Evolutionary conservation across 2,888 invertebrate species (phyloP), one percentile per base, ranked within the genome.

Genomic region (Eristalis tenax): DNA sequence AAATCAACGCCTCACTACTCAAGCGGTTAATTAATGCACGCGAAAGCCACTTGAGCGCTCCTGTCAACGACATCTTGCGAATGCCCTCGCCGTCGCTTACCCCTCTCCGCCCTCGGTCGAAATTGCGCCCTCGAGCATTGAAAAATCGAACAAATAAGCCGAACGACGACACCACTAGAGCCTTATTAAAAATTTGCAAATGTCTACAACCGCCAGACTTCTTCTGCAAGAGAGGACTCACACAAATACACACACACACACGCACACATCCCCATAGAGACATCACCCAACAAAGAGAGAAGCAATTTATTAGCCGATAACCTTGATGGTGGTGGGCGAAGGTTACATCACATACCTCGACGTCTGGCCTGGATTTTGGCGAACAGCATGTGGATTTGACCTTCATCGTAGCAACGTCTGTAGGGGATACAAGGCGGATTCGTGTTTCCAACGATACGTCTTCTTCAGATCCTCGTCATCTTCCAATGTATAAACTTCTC

Each of bases 401-500:
- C 73, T 64, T 32, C 63, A 32, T 18, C 32, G 8, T 28, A 8
- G 56, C 32, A 56, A 26, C 26, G 23, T 15, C 57, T 57, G 35
- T 18, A 4, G 65, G 65, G 38, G 35, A 75, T 65, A 64, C 22
- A 71, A 2, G 38, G 3, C 59, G 18, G 40, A 4, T 68, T 59
- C n/a, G 11, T 15, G 32, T 15, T 66, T 0, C 13, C 26, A 15
- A n/a, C 15, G 43, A 40, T 38, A 28, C 5, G 38, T 43, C 23
- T 28, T 28, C 59, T 59, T 59, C 22, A 61, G 43, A 80, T 68
- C 80, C 80, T 66, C 28, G 73, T 80, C 80, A 74, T 61, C 50
- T 50, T 68, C 11, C 61, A 50, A 66, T 73, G 66, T 66, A 79
- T 73, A 79, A 80, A 74, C 61, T 68, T 80, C 73, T 61, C 66